Conservation (phyloP, 2,113 vertebrate species). For the Prunella himalayana region DNA sequence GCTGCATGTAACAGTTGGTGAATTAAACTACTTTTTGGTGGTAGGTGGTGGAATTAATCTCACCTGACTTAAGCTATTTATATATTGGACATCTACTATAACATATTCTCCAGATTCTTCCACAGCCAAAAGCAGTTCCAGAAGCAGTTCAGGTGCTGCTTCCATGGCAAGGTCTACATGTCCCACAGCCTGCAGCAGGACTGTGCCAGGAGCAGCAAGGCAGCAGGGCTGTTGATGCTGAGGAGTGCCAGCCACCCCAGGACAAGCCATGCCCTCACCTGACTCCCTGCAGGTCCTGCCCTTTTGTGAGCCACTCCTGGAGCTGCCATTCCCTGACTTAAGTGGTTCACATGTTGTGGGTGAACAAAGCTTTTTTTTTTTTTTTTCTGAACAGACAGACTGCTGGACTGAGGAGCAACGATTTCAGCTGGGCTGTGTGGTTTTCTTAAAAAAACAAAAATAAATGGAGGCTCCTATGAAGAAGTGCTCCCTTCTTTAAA, state of each 20-base stretch:
- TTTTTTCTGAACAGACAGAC: not conserved
- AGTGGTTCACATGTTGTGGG: no score
- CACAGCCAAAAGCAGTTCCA: not conserved
- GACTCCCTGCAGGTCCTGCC: not conserved
- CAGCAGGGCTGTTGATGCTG: accelerated
- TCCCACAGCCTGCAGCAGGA: not conserved
- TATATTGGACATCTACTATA: not conserved
- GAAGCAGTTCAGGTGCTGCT: not conserved
- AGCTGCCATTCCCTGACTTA: not conserved
- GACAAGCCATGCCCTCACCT: not conserved
- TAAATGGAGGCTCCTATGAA: not conserved
- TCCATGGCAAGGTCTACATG: not conserved
- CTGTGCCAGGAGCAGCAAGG: not conserved
- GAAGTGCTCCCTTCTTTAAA: not conserved
- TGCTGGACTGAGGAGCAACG: not conserved
- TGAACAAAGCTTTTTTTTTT: not conserved
- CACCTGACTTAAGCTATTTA: not conserved
- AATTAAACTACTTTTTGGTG: not conserved
- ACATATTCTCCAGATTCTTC: not conserved
- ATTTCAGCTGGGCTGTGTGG: not conserved
- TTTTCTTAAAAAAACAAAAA: not conserved
- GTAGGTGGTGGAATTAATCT: not conserved
- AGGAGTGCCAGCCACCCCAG: not conserved
- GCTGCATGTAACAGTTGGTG: not conserved
- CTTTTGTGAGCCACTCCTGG: not conserved